These are phyloP conservation scores for Drosophila rellima DNA, from an alignment of 2,888 invertebrate species.

Conservation along the genomic window DNA sequence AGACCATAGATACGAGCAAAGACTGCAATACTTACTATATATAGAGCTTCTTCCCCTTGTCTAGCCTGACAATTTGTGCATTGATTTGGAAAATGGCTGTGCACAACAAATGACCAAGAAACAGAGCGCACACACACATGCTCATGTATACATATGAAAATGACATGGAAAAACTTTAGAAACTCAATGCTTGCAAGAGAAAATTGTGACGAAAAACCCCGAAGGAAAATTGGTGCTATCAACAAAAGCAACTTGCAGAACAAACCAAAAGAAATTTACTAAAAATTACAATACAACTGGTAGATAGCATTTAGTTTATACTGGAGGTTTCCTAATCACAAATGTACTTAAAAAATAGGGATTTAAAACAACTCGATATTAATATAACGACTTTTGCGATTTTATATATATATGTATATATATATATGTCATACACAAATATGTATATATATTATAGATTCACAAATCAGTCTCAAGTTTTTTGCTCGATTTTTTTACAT, in stretches of 20 bases:
- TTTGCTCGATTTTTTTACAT: no score
- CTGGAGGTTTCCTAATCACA: no score
- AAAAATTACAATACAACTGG: not conserved
- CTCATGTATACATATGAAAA: constrained; percentile 29
- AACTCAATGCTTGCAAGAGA: constrained; percentile 28
- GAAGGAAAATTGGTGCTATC: constrained; percentile 74
- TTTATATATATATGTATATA: no score
- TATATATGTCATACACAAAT: no score
- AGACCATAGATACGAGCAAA: constrained; percentile 26
- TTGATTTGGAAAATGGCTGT: constrained; percentile 76
- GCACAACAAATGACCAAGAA: constrained; percentile 62
- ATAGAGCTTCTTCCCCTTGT: constrained; percentile 6
- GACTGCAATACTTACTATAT: constrained; percentile 2
- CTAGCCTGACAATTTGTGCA: constrained; percentile 77
- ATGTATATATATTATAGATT: no score
- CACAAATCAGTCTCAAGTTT: no score
- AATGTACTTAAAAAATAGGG: no score
- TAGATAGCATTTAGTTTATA: not conserved
- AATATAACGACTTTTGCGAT: no score
- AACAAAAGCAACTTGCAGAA: constrained; percentile 66
- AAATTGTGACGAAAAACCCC: constrained; percentile 33
- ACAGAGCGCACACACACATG: constrained; percentile 44
- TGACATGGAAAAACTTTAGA: constrained; percentile 44
- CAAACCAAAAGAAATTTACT: constrained; percentile 17
- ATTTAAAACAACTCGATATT: no score